These are phyloP conservation scores for Drosophila repleta DNA, from an alignment of 1,140 invertebrate species.

Conservation along the genomic window DNA sequence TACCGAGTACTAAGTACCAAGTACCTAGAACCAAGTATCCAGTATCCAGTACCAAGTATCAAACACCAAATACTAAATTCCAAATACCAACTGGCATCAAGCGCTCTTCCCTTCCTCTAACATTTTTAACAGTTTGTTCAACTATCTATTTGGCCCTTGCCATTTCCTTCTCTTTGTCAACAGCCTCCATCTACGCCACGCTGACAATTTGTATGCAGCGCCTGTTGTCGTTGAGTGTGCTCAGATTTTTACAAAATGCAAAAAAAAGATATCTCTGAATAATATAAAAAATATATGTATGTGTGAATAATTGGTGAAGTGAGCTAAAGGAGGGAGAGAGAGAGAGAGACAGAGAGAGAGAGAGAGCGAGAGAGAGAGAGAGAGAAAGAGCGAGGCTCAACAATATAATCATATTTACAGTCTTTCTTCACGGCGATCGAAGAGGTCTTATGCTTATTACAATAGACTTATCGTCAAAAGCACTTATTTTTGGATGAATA, in stretches of 20 bases:
- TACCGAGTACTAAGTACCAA: not conserved
- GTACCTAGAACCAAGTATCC: not conserved
- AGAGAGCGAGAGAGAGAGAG: no score
- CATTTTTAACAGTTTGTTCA: conserved; percentile 36
- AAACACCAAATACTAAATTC: conserved; percentile 1
- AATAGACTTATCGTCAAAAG: no score
- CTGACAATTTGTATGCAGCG: conserved; percentile 30
- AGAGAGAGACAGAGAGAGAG: no score
- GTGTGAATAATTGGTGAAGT: not conserved
- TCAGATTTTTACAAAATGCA: conserved; percentile 11
- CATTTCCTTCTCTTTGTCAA: conserved; percentile 27
- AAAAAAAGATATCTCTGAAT: not conserved
- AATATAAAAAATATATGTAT: not conserved
- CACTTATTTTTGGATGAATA: no score
- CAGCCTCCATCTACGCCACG: not conserved
- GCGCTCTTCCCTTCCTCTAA: not conserved
- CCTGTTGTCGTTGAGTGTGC: conserved; percentile 11
- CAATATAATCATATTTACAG: no score
- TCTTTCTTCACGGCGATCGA: no score
- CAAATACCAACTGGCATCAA: conserved; percentile 11
- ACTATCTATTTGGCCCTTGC: conserved; percentile 36
- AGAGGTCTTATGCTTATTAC: no score
- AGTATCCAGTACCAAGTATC: not conserved
- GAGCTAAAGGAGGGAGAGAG: no score
- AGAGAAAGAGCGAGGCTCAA: no score